A percentile compares a stretch with the other conserved stretches of the same genome.
Conservation (phyloP, 2,113 vertebrate species). For the Pithys albifrons region DNA sequence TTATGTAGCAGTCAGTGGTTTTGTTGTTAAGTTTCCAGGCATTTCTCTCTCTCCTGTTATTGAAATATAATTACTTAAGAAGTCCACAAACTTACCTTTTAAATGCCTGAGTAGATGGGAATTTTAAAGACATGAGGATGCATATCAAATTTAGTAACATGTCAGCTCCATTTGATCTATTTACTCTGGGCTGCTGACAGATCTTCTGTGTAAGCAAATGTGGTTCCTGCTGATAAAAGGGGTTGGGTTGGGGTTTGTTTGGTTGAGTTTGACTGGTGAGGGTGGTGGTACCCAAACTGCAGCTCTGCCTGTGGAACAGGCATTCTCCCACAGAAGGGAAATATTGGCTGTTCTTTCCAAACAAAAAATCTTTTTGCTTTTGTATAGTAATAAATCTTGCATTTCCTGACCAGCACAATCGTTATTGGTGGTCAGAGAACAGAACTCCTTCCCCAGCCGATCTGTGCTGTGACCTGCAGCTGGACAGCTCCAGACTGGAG, state of each 20-base stretch:
- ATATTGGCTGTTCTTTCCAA: neutral
- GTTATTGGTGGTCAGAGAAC: neutral
- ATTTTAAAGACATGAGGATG: constrained; percentile 55
- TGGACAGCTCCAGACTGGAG: neutral
- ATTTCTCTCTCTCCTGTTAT: neutral
- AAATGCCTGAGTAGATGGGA: constrained; percentile 29
- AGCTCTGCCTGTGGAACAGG: neutral
- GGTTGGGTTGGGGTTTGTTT: neutral
- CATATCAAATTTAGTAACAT: neutral
- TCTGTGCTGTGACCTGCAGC: neutral
- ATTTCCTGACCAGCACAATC: neutral
- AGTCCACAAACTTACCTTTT: constrained; percentile 47
- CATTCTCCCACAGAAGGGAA: neutral
- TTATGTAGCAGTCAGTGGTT: neutral
- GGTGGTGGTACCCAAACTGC: neutral
- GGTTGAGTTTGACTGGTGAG: neutral
- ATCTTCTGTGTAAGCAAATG: constrained; percentile 12
- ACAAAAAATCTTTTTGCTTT: neutral
- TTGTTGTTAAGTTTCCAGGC: neutral
- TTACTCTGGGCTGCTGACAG: constrained; percentile 17
- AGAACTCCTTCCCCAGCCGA: neutral
- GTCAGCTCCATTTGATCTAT: constrained; percentile 43
- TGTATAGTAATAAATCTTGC: neutral
- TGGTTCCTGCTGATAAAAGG: constrained; percentile 24
- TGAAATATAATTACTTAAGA: constrained; percentile 48